Evolutionary conservation across 30 jellyfish, hydroid and myxozoan genomes (phyloP), one percentile per base, ranked within the genome.

Genomic region (Morbakka virulenta): DNA sequence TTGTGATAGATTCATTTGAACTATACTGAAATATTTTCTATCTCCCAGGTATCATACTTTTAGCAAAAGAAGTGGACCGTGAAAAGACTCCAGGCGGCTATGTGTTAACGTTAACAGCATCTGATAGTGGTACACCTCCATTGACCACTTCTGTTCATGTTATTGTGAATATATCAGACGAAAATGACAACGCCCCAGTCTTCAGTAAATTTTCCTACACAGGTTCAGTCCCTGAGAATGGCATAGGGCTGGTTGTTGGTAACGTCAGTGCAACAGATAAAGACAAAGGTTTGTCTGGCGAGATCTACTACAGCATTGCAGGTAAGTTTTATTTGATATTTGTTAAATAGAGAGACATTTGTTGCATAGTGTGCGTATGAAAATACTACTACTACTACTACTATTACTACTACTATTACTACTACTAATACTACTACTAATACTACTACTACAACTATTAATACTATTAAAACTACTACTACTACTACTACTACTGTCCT

Each of bases 211-310:
- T 69, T 50, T 82, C 94, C 27, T 82, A 82, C 69, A 33, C 85
- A 36, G 86, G 86, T 22, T 63, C 34, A 14, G 81, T 82, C 0
- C 36, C 22, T 2, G 94, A 82, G 32, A 82, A 70, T 53, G 81
- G 26, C 51, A 35, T 82, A 0, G 94, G 82, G 0, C 65, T 49
- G 0, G 67, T 82, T 34, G 94, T 74, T 82, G 94, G 47, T 31
- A 83, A 53, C 35, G 77, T 89, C 22, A 72, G 65, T 67, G 97
- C 95, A 6, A 71, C 89, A 4, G 97, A 89, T 79, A 81, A 74
- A 53, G 97, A 89, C 61, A 27, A 67, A 47, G 95, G 97, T 12
- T 67, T 66, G 34, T 87, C 93, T 49, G 95, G 94, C 6, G 90
- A 72, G 32, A 53, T 89, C 9, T 62, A 35, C 4, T 89, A 89